Evolutionary conservation across 1,140 invertebrate species (phyloP).

Genomic region (Lethrus apterus): DNA sequence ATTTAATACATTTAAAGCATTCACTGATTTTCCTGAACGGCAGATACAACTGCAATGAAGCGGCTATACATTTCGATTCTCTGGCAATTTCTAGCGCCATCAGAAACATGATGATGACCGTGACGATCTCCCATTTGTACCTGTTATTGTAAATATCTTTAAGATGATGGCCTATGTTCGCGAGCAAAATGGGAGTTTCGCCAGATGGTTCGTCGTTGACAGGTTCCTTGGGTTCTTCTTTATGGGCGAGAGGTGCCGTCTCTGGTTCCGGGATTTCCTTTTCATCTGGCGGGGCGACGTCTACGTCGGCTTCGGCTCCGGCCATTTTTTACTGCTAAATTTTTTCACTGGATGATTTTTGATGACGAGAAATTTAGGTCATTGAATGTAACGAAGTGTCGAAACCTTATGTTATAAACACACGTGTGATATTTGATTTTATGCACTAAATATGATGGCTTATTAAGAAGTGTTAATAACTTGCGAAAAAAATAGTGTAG

Average conservation of each 20-base stretch:
- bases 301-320: neutral
- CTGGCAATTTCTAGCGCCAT: conserved; percentile 21
- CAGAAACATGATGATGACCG: conserved; percentile 19
- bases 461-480: no score
- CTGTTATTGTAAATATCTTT: conserved; percentile 13
- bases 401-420: no score
- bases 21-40: conserved; percentile 19
- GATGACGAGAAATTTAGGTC: no score
- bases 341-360: no score
- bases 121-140: conserved; percentile 22
- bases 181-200: neutral
- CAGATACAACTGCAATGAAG: conserved; percentile 22
- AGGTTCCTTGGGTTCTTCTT: neutral
- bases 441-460: no score
- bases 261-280: neutral
- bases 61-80: conserved; percentile 20
- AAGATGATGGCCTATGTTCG: neutral
- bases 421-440: no score
- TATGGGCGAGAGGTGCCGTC: neutral
- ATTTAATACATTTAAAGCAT: neutral
- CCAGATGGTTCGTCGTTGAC: neutral
- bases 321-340: neutral
- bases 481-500: no score
- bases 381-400: no score
- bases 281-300: no score